Conservation (phyloP, 1,140 invertebrate genomes). For the Drosophila pandora region DNA sequence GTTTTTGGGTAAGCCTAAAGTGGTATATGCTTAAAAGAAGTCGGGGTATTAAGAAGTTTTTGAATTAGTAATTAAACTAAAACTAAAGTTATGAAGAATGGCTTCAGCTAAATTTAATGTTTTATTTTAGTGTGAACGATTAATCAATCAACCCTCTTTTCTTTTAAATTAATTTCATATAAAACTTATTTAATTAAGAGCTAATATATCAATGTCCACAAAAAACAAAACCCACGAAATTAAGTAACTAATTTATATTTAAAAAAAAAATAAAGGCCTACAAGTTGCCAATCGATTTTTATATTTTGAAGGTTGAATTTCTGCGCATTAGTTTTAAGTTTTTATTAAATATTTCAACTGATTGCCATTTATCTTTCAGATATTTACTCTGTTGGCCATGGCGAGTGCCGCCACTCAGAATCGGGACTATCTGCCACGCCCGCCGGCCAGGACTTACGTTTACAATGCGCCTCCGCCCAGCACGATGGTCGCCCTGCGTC, state of each 20-base stretch:
- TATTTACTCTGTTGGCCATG: conserved; percentile 45
- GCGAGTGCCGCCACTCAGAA: conserved; percentile 27
- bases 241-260: not conserved
- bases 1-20: conserved; percentile 42
- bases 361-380: conserved; percentile 57
- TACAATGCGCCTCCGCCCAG: conserved; percentile 45
- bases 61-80: too few relatives aligned
- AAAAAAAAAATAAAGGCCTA: not conserved
- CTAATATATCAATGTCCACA: not conserved
- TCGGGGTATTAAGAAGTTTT: too few relatives aligned
- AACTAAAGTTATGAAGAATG: too few relatives aligned
- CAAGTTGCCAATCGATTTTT: not conserved
- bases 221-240: not conserved
- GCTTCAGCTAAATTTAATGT: too few relatives aligned
- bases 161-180: not conserved
- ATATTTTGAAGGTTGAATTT: not conserved
- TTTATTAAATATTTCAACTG: conserved; percentile 5
- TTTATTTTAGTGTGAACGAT: not conserved
- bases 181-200: not conserved
- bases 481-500: conserved; percentile 58
- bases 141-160: not conserved
- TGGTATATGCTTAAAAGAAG: too few relatives aligned
- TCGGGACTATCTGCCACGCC: conserved; percentile 57
- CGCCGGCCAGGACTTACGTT: conserved; percentile 33
- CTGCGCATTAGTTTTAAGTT: not conserved